Evolutionary conservation across 2,113 vertebrate genomes (phyloP).

Genomic region (Odocoileus hemionus): DNA sequence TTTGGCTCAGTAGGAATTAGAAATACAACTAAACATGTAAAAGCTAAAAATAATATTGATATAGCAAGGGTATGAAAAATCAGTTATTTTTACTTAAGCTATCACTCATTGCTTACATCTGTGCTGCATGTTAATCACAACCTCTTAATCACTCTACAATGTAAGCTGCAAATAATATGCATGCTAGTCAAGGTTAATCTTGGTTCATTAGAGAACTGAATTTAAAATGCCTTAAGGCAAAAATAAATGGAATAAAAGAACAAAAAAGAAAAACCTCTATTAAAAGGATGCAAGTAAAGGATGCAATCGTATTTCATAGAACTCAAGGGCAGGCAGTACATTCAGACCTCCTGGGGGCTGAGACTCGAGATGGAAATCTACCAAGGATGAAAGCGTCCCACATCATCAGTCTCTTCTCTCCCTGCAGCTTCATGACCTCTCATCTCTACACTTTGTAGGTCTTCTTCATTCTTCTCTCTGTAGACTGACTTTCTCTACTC

Average conservation of each 20-base stretch:
- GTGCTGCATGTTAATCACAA: not conserved
- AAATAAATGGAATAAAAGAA: not conserved
- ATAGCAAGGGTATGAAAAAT: not conserved
- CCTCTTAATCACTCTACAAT: not conserved
- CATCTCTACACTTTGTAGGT: not conserved
- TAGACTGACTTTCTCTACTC: not conserved
- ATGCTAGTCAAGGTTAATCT: not conserved
- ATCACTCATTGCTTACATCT: not conserved
- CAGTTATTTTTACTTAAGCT: not conserved
- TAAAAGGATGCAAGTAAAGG: not conserved
- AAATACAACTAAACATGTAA: constrained; percentile 24
- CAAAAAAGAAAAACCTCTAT: not conserved
- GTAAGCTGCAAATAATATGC: not conserved
- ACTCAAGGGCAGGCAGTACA: not conserved
- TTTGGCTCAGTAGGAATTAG: constrained; percentile 19
- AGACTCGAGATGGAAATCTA: not conserved
- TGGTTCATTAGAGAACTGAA: not conserved
- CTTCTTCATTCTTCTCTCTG: not conserved
- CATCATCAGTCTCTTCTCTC: not conserved
- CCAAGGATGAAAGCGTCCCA: not conserved
- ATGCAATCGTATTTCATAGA: not conserved
- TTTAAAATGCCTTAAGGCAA: not conserved
- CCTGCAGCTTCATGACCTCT: not conserved
- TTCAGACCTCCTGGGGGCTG: not conserved
- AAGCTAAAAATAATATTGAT: constrained; percentile 43